Conservation (phyloP, 2,797 vertebrate species). For the Tiaroga cobitis region DNA sequence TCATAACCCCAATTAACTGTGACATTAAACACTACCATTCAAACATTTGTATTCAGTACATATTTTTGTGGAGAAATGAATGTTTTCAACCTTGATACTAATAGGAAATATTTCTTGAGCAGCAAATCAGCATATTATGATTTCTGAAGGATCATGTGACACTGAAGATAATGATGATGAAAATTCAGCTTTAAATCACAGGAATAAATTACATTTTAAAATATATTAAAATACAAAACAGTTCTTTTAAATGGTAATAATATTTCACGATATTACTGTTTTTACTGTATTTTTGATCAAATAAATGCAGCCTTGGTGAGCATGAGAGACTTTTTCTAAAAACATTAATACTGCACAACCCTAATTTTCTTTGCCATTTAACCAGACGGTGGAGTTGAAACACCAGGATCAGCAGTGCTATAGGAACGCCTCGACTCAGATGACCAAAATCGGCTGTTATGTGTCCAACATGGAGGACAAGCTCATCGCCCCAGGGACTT, state of each 20-base stretch:
- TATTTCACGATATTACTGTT: background rate
- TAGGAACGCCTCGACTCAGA: constrained; percentile 85
- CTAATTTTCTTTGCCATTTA: background rate
- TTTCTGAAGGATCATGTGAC: constrained; percentile 2
- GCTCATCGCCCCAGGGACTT: constrained; percentile 79
- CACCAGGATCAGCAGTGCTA: constrained; percentile 80
- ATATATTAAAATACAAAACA: background rate
- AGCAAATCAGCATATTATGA: background rate
- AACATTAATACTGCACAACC: background rate
- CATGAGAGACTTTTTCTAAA: background rate
- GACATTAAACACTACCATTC: background rate
- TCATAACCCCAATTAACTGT: background rate
- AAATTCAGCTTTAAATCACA: background rate
- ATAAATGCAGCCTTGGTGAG: background rate
- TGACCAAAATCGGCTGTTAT: constrained; percentile 86
- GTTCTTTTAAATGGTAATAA: background rate
- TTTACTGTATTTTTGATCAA: background rate
- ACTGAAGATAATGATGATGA: background rate
- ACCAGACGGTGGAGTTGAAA: constrained; percentile 75
- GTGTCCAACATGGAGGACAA: constrained; percentile 85
- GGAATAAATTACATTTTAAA: background rate
- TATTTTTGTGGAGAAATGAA: background rate
- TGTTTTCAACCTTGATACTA: background rate
- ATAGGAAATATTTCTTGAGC: background rate
- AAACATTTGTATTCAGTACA: background rate